phyloP scores from a whole-genome alignment of 2,888 invertebrate species.

The Phengaris arion region DNA sequence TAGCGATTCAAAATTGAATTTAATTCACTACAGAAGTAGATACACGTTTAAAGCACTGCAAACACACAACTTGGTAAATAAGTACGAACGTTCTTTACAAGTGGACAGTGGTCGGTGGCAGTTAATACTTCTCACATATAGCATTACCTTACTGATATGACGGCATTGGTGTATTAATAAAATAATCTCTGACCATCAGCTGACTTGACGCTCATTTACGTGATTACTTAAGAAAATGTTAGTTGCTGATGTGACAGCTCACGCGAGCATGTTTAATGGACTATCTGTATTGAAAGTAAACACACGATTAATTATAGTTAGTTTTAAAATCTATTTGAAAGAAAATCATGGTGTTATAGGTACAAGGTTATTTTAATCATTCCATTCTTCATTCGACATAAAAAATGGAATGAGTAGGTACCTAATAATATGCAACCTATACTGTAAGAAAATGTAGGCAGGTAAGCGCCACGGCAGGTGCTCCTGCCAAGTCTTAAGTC shows the following conservation, averaged over 20 bases:
- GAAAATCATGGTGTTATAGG: too few species aligned
- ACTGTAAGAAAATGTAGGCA: too few species aligned
- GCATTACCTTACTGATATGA: neutral
- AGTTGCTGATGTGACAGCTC: neutral
- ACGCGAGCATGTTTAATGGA: neutral
- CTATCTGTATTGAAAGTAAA: slow-evolving; percentile 13
- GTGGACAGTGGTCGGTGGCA: neutral
- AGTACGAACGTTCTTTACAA: too few species aligned
- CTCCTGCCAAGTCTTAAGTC: neutral
- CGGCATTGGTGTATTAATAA: neutral
- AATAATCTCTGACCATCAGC: neutral
- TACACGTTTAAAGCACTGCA: too few species aligned
- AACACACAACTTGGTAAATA: too few species aligned
- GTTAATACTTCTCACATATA: neutral
- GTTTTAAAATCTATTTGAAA: neutral
- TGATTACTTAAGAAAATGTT: slow-evolving; percentile 2
- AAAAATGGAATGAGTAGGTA: too few species aligned
- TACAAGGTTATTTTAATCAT: too few species aligned
- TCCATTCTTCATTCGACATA: too few species aligned
- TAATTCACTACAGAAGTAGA: too few species aligned
- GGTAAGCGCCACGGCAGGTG: neutral
- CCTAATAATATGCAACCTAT: too few species aligned
- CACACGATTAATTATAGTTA: neutral
- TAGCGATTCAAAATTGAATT: too few species aligned
- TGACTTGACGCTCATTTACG: neutral